These are phyloP conservation scores for Rattus norvegicus DNA, from an alignment of 2,113 vertebrate genomes.

Conservation along the genomic window GRCr8 NC_086022.1:34910501-34911000, in stretches of 20 bases:
- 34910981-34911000: neutral
- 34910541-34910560: neutral
- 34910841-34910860: neutral
- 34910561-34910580: neutral
- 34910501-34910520: neutral
- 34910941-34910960: neutral
- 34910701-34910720: conserved; percentile 8
- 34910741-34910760: neutral
- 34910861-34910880: neutral
- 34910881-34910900: neutral
- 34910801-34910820: neutral
- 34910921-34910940: conserved; percentile 19
- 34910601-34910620: neutral
- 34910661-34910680: neutral
- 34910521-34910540: neutral
- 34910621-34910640: neutral
- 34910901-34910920: neutral
- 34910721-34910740: conserved; percentile 1
- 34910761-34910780: neutral
- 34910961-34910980: neutral
- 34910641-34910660: neutral
- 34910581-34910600: neutral
- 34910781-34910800: neutral
- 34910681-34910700: neutral
- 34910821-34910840: neutral